Evolutionary conservation across 1,140 invertebrate species (phyloP), one percentile per base, ranked within the genome.

Genomic region (Leptopilina clavipes): DNA sequence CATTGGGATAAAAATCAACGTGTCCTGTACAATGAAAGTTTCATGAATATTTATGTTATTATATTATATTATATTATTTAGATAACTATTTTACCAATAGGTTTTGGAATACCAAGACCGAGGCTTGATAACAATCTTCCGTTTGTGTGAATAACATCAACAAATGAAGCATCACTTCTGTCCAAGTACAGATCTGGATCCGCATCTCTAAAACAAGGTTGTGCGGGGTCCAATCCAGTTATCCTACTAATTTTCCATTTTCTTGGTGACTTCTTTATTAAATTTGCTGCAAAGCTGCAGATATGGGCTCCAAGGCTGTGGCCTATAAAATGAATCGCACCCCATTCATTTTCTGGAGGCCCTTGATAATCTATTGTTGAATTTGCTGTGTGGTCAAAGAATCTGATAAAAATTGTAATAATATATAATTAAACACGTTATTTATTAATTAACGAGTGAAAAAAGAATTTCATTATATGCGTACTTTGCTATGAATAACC

Each of bases 131-230:
- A 80, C 8, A 91, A 79, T 76, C 87, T 83, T 0, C 91, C 92
- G 76, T 93, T 93, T 0, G 93, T 94, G 75, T 94, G 95, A 78
- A 96, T 93, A 3, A 94, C 92, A 82, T 96, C 95, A 0, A 94
- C 93, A 72, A 93, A 94, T 17, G 92, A 86, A 0, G 94, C 94
- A 81, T 94, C 93, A 0, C 85, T 86, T 48, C 86, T 86, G 81
- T 93, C 92, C 25, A 95, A 83, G 22, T 92, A 87, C 72, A 92
- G 87, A 0, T 84, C 82, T 0, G 86, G 70, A 59, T 91, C 87
- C 0, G 87, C 84, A 1, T 90, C 90, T 40, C 87, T 82, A 81
- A 94, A 94, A 78, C 93, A 93, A 0, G 93, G 93, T 70, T 93
- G 92, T 0, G 94, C 93, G 12, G 93, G 93, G 85, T 94, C 93